A percentile compares a stretch with the other conserved stretches of the same genome.
Evolutionary conservation across 2,797 vertebrate species (phyloP).

Genomic region (Bucorvus abyssinicus): DNA sequence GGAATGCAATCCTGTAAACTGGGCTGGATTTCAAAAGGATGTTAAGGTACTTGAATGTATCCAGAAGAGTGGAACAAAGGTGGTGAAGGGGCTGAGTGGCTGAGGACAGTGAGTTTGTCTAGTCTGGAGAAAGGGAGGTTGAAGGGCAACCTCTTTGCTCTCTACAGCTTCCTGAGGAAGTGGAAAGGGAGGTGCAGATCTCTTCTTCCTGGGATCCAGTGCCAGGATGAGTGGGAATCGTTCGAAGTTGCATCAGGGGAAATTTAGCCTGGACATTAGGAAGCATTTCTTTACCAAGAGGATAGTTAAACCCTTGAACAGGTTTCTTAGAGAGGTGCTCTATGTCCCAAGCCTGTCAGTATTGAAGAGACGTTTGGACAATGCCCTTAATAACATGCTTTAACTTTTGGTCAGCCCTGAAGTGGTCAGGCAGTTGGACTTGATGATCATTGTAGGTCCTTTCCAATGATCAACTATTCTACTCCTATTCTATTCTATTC

Average conservation of each 20-base stretch:
- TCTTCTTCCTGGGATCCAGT: background rate
- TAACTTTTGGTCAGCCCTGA: background rate
- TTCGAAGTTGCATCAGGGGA: background rate
- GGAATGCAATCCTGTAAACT: background rate
- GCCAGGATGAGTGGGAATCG: fast-evolving
- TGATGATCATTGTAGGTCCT: background rate
- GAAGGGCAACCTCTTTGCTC: background rate
- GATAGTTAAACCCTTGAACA: background rate
- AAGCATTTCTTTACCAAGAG: background rate
- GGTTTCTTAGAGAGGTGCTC: background rate
- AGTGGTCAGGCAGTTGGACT: background rate
- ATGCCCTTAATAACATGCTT: background rate
- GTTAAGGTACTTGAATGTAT: background rate
- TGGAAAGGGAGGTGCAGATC: background rate
- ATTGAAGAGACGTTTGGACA: background rate
- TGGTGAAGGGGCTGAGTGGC: background rate
- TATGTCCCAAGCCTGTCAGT: background rate
- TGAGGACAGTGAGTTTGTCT: background rate
- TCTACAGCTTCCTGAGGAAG: background rate
- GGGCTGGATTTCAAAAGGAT: background rate
- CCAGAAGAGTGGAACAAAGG: background rate
- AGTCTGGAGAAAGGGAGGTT: background rate
- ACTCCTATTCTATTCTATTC: too few species aligned
- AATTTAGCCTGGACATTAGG: background rate
- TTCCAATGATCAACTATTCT: background rate